Evolutionary conservation across 2,797 vertebrate species (phyloP).

Genomic region (Linurgus olivaceus): DNA sequence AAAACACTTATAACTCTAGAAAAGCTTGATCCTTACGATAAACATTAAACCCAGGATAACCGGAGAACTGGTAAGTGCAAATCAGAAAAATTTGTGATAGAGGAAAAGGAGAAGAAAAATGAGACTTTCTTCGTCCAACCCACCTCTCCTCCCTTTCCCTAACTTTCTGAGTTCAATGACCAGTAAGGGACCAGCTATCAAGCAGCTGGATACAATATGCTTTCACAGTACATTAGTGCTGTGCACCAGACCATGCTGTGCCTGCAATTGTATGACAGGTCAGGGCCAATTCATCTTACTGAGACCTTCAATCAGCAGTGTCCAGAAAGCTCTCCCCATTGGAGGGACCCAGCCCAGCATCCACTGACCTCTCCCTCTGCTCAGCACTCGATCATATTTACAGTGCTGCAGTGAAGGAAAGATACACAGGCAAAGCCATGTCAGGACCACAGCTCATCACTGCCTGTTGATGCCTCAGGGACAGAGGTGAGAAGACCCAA

Average conservation of each 20-base stretch:
- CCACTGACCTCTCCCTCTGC: neutral
- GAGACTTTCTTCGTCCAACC: neutral
- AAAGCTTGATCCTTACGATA: neutral
- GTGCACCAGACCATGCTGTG: neutral
- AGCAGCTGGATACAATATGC: neutral
- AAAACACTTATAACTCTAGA: neutral
- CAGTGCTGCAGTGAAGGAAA: neutral
- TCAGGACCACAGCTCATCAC: neutral
- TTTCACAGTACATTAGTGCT: conserved; percentile 37
- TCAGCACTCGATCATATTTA: neutral
- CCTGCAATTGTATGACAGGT: neutral
- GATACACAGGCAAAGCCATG: neutral
- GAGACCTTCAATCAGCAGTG: conserved; percentile 8
- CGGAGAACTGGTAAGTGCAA: neutral
- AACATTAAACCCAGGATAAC: neutral
- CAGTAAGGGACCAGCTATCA: neutral
- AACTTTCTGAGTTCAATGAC: neutral
- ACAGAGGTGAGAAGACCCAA: neutral
- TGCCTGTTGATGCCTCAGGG: neutral
- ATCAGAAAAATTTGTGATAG: neutral
- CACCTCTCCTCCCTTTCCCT: neutral
- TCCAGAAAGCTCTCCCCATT: conserved; percentile 18
- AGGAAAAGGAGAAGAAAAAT: too few relatives aligned
- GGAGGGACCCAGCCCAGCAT: neutral
- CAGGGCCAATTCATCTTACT: conserved; percentile 1